phyloP scores from a whole-genome alignment of 2,888 invertebrate species.

The Morpho deidamia region DNA sequence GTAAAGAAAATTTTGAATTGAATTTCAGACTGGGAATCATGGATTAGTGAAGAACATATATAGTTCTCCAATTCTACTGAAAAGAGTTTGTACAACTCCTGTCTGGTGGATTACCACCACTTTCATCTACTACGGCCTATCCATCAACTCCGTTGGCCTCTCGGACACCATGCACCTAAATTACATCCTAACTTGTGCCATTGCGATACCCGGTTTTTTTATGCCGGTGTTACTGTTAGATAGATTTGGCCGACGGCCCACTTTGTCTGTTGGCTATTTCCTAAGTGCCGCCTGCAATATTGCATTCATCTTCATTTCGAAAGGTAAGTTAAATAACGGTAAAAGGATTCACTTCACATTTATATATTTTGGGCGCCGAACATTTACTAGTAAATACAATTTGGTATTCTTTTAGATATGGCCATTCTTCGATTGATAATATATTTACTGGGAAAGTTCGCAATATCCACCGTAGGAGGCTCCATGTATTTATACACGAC shows the following conservation, averaged over 20 bases:
- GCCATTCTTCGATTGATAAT: constrained; percentile 4
- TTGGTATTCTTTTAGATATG: constrained; percentile 30
- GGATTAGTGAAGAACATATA: constrained; percentile 48
- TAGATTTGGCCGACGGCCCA: constrained; percentile 54
- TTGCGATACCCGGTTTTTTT: constrained; percentile 82
- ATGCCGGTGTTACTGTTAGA: constrained; percentile 76
- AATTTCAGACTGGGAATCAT: constrained; percentile 3
- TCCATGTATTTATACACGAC: constrained; percentile 78
- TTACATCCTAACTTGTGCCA: constrained; percentile 75
- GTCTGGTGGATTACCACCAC: constrained; percentile 85
- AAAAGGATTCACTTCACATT: no score
- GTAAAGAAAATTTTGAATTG: no score
- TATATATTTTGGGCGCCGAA: no score
- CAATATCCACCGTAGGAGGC: constrained; percentile 77
- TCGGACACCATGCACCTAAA: constrained; percentile 83
- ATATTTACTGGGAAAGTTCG: constrained; percentile 50
- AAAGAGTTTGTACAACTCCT: constrained; percentile 77
- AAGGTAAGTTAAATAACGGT: constrained; percentile 26
- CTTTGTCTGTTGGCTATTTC: constrained; percentile 25
- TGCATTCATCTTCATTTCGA: constrained; percentile 25
- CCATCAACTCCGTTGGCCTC: constrained; percentile 82
- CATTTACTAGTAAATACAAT: neutral
- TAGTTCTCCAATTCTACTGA: constrained; percentile 69
- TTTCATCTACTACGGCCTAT: constrained; percentile 85
- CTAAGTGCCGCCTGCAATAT: constrained; percentile 24